These are phyloP conservation scores for Aurelia aurita complex sp. Pacific DNA, from an alignment of 30 jellyfish, hydroid and myxozoan species.

Conservation along the genomic window DNA sequence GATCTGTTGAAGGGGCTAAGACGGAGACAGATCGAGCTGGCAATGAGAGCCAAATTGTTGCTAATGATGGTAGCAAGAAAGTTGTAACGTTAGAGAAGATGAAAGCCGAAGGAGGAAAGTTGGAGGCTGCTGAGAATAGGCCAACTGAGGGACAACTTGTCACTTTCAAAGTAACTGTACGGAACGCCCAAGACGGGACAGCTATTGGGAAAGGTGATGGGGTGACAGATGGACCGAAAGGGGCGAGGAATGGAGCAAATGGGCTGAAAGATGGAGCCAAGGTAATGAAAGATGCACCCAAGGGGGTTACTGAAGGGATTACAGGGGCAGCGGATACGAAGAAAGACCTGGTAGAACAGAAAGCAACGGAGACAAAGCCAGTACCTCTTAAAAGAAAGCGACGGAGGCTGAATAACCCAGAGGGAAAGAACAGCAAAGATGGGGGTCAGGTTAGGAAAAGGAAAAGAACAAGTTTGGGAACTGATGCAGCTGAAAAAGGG, in stretches of 20 bases:
- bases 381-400: background rate
- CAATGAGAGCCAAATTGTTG: background rate
- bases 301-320: background rate
- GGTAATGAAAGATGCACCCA: background rate
- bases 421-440: background rate
- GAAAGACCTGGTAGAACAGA: background rate
- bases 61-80: constrained; percentile 5
- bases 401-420: constrained; percentile 1
- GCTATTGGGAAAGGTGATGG: too few relatives aligned
- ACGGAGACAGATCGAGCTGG: background rate
- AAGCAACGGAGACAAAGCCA: background rate
- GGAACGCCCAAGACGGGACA: constrained; percentile 27
- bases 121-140: background rate
- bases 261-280: background rate
- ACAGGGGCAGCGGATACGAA: background rate
- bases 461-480: constrained; percentile 6
- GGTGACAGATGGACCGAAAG: too few relatives aligned
- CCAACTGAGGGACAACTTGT: constrained; percentile 16
- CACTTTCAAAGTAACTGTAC: constrained; percentile 34
- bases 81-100: constrained; percentile 8
- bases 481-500: constrained; percentile 6
- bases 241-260: background rate
- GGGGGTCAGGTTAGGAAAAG: background rate
- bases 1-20: background rate
- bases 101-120: constrained; percentile 4